These are phyloP conservation scores for Malthinus seriepunctatus DNA, from an alignment of 2,888 invertebrate species.

Conservation along the genomic window DNA sequence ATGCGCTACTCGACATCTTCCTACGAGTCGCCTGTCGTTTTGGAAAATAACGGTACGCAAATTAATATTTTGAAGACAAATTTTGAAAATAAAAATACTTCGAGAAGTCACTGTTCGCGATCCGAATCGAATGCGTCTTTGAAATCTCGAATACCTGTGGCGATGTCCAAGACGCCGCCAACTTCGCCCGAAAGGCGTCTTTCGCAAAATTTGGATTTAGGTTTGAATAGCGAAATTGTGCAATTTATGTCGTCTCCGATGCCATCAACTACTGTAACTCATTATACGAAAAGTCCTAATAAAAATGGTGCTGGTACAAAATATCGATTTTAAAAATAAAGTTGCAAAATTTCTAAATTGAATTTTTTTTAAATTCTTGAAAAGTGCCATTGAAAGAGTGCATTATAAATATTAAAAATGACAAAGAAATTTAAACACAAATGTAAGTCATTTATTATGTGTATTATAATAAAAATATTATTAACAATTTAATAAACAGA, in stretches of 20 bases:
- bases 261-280: slow-evolving; percentile 46
- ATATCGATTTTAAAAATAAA: background rate
- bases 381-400: no score
- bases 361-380: no score
- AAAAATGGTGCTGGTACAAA: background rate
- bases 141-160: slow-evolving; percentile 47
- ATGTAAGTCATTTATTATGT: no score
- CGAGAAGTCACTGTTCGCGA: background rate
- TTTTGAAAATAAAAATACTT: slow-evolving; percentile 48
- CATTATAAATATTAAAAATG: no score
- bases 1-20: slow-evolving; percentile 68
- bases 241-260: slow-evolving; percentile 51
- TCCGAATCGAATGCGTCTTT: slow-evolving; percentile 2
- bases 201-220: slow-evolving; percentile 57
- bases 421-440: no score
- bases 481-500: no score
- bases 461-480: no score
- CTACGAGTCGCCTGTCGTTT: slow-evolving; percentile 58
- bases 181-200: slow-evolving; percentile 53
- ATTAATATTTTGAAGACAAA: slow-evolving; percentile 56
- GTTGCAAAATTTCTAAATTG: no score
- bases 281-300: background rate
- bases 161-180: slow-evolving; percentile 51
- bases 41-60: slow-evolving; percentile 57
- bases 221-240: slow-evolving; percentile 49